These are phyloP conservation scores for Parotocinclus haroldoi DNA, from an alignment of 2,797 vertebrate species.

Conservation along the genomic window DNA sequence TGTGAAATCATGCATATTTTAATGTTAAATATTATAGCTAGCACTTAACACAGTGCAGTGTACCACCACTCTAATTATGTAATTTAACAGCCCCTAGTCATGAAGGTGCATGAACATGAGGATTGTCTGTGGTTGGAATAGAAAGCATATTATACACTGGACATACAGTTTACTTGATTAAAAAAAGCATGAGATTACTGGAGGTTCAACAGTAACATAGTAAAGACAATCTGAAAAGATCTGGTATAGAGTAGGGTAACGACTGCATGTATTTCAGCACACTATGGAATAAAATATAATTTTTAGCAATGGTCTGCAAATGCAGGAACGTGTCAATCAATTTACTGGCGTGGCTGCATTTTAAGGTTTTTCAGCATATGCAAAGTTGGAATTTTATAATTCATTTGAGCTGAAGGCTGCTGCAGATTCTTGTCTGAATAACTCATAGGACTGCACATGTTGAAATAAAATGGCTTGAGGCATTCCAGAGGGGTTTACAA, in stretches of 20 bases:
- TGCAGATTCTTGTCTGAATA: conserved; percentile 11
- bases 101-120: not conserved
- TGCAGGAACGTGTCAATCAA: no score
- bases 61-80: not conserved
- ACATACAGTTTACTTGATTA: no score
- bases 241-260: no score
- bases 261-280: no score
- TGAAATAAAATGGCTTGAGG: conserved; percentile 22
- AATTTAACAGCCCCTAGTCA: not conserved
- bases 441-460: conserved; percentile 20
- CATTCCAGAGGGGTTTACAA: not conserved
- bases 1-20: not conserved
- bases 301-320: no score
- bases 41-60: not conserved
- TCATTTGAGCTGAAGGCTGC: conserved; percentile 22
- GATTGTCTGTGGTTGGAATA: not conserved
- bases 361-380: no score
- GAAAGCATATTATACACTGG: no score
- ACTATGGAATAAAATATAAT: no score
- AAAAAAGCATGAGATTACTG: no score
- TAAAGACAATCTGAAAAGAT: not conserved
- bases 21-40: not conserved
- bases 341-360: no score
- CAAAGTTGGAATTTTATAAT: not conserved
- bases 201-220: not conserved